Conservation (phyloP, 2,113 vertebrate species). For the Forbesichthys papilliferus region DNA sequence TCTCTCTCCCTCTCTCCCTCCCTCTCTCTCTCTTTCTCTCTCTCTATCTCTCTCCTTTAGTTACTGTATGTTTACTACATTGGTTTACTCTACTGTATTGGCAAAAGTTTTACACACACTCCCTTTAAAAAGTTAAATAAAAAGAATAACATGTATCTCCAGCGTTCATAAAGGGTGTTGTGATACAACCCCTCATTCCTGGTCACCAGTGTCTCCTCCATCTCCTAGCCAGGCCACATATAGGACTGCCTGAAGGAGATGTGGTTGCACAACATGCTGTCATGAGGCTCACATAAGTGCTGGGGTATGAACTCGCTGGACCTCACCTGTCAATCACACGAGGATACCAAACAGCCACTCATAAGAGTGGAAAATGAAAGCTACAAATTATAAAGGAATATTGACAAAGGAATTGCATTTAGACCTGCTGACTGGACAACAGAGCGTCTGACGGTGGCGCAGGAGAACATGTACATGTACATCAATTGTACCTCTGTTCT, state of each 20-base stretch:
- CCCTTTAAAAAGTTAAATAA: not conserved
- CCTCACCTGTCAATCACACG: conserved; percentile 36
- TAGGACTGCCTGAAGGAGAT: conserved; percentile 17
- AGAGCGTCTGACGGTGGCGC: not conserved
- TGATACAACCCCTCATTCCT: conserved; percentile 37
- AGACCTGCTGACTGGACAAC: conserved; percentile 12
- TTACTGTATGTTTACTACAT: not conserved
- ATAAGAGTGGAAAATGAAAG: conserved; percentile 11
- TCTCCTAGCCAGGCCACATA: conserved; percentile 40
- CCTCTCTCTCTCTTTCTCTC: too few species aligned
- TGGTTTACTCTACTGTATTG: conserved; percentile 9
- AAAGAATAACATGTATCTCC: conserved; percentile 49
- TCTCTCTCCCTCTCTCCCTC: not conserved
- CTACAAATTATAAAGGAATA: conserved; percentile 31
- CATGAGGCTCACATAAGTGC: conserved; percentile 11
- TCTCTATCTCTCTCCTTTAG: too few species aligned
- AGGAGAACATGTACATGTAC: not conserved
- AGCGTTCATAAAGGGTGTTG: conserved; percentile 46
- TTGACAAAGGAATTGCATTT: conserved; percentile 14
- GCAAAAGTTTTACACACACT: not conserved
- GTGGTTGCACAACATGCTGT: conserved; percentile 36
- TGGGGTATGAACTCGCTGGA: conserved; percentile 22
- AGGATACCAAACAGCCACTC: conserved; percentile 6
- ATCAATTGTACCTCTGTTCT: not conserved
- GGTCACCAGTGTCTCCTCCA: conserved; percentile 34